These are phyloP conservation scores for Megaustenia siamemsis DNA, from an alignment of 2,888 invertebrate species.

Conservation along the genomic window DNA sequence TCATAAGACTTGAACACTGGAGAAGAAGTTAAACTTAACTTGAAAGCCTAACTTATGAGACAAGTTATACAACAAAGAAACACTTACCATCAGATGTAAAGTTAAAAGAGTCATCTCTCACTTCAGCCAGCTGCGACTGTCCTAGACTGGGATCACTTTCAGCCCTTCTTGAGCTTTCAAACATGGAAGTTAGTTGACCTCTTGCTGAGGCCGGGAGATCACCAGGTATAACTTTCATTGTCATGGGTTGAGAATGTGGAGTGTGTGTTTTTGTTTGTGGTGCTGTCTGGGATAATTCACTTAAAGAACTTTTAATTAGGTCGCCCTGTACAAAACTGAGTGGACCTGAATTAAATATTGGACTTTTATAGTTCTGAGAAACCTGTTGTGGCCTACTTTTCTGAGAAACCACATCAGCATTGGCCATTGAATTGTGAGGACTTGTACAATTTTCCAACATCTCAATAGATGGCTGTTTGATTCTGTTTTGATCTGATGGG, in stretches of 20 bases:
- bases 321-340: neutral
- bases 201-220: neutral
- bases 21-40: too few species aligned
- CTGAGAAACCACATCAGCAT: neutral
- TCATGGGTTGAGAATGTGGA: neutral
- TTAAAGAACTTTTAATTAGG: neutral
- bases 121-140: neutral
- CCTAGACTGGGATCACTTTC: neutral
- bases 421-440: neutral
- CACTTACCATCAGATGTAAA: slow-evolving; percentile 12
- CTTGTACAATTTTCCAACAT: too few species aligned
- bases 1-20: too few species aligned
- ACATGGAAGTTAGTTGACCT: neutral
- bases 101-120: neutral
- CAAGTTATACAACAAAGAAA: too few species aligned
- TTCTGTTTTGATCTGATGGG: neutral
- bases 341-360: neutral
- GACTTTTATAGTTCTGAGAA: neutral
- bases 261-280: neutral
- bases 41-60: too few species aligned
- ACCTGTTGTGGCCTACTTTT: neutral
- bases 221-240: neutral
- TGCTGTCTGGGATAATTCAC: neutral
- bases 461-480: neutral
- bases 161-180: neutral